Evolutionary conservation across 2,113 vertebrate species (phyloP), one percentile per base, ranked within the genome.

Genomic region (Phaethon lepturus): DNA sequence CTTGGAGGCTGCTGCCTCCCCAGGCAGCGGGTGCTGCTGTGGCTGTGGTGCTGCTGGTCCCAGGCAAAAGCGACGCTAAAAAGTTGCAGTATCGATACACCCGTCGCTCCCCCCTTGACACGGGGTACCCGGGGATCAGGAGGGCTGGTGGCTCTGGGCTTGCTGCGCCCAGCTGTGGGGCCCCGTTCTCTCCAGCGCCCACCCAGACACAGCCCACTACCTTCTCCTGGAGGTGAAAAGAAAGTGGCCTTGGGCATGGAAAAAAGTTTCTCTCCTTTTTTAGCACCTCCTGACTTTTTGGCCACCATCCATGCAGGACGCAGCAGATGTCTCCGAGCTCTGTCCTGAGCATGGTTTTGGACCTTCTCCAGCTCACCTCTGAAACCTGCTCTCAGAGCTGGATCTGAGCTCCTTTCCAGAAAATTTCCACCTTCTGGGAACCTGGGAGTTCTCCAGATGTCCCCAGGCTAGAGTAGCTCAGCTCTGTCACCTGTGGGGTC

Each of bases 81-180:
- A n/a, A 0, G 0, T 0, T 53, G 82, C 42, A 17, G 62, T 42
- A 11, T 2, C 11, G 60, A 4, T 13, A 16, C 11, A 24, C n/a
- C 58, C 75, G 90, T 72, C 6, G 2, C 20, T 8, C 12, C n/a
- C 22, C 24, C 47, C 66, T 45, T 7, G 6, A 1, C 3, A 1
- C 52, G 9, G 74, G 44, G n/a, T 13, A 33, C 10, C 59, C 31
- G 75, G 10, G 18, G 7, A 26, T 9, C 16, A 42, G 44, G 8
- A 50, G n/a, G 1, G 38, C n/a, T 59, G 80, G 17, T 49, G 69
- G 45, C 60, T 69, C 68, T 0, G 1, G 35, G 35, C 13, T 55
- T 1, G 0, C 58, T 47, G 28, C 0, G 25, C 1, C 2, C 15
- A 52, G 26, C 7, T 28, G 3, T 11, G 13, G 13, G 1, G 1